phyloP scores from a whole-genome alignment of 23 tunicate species.

The Phallusia fumigata region DNA sequence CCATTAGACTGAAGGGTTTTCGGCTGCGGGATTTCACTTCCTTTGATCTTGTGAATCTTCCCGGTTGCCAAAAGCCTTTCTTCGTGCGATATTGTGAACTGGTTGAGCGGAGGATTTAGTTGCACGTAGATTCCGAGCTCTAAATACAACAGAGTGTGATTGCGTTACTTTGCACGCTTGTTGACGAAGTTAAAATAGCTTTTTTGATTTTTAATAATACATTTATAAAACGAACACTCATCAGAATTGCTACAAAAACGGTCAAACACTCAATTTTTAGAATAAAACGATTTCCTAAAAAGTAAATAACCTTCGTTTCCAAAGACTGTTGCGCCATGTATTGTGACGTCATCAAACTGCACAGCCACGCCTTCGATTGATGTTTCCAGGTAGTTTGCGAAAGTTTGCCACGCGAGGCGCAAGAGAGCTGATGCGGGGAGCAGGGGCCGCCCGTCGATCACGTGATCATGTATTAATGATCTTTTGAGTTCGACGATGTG shows the following conservation, averaged over 20 bases:
- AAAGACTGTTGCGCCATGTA: constrained; percentile 13
- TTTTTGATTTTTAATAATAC: too few relatives aligned
- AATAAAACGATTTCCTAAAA: too few relatives aligned
- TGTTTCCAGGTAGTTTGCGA: constrained; percentile 14
- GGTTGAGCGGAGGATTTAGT: background rate
- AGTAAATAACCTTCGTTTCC: background rate
- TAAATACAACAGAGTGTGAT: background rate
- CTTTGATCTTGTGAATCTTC: background rate
- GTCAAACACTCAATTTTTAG: too few relatives aligned
- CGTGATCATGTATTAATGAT: constrained; percentile 6
- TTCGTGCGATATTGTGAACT: background rate
- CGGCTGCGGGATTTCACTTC: background rate
- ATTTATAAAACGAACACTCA: too few relatives aligned
- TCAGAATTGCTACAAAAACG: too few relatives aligned
- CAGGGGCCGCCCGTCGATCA: constrained; percentile 15
- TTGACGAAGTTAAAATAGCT: too few relatives aligned
- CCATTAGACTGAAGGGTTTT: background rate
- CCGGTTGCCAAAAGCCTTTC: background rate
- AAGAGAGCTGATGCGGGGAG: constrained; percentile 20
- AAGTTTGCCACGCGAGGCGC: constrained; percentile 23
- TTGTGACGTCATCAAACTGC: constrained; percentile 21
- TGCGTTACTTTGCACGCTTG: too few relatives aligned
- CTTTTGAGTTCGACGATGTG: background rate
- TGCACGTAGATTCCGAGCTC: background rate
- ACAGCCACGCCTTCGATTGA: background rate